Conservation (phyloP, 2,888 invertebrate genomes). For the Melangyna quadrimaculata region DNA sequence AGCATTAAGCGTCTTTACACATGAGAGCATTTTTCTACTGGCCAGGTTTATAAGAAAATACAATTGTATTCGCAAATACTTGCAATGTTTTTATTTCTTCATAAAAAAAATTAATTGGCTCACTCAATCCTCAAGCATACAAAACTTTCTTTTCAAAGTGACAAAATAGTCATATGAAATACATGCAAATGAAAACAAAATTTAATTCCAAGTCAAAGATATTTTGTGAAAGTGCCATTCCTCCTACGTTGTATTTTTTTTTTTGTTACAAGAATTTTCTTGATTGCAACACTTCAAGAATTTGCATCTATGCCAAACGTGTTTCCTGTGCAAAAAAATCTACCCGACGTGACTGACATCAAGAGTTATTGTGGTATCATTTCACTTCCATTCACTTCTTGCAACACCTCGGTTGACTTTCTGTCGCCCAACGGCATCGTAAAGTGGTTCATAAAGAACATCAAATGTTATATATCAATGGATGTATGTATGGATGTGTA, state of each 20-base stretch:
- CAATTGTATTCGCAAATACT: not conserved
- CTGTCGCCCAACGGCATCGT: constrained; percentile 34
- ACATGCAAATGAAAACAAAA: not conserved
- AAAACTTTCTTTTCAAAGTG: not conserved
- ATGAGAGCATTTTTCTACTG: too few species aligned
- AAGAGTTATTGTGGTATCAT: constrained; percentile 66
- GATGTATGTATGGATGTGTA: not conserved
- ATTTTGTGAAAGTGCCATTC: not conserved
- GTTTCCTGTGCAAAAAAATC: constrained; percentile 34
- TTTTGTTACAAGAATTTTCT: constrained; percentile 1
- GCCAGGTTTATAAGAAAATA: too few species aligned
- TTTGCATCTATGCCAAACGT: constrained; percentile 65
- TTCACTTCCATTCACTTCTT: constrained; percentile 55
- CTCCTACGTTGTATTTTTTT: not conserved
- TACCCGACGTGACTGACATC: constrained; percentile 61
- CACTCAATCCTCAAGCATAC: not conserved
- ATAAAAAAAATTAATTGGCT: not conserved
- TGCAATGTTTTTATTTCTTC: not conserved
- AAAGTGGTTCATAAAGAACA: constrained; percentile 22
- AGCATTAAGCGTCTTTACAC: too few species aligned
- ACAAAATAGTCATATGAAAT: too few species aligned
- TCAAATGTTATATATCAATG: constrained; percentile 26
- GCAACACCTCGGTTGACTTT: constrained; percentile 56
- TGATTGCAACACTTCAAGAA: constrained; percentile 68
- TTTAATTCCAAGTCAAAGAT: not conserved